phyloP scores from a whole-genome alignment of 2,797 vertebrate genomes.

The Sebastes glaucus region DNA sequence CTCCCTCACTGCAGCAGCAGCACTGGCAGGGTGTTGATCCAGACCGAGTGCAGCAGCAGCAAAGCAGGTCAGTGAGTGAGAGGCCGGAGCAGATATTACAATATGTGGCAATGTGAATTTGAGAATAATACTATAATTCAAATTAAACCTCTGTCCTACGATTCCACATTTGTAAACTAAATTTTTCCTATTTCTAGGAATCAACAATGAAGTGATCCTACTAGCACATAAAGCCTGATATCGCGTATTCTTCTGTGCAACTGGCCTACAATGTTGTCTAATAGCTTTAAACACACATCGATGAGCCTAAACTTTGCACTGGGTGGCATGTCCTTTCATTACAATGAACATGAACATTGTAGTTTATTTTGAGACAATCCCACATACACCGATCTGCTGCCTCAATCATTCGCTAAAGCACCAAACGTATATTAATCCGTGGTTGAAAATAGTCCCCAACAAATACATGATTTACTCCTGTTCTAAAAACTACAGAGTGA shows the following conservation, averaged over 20 bases:
- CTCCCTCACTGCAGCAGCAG: constrained; percentile 47
- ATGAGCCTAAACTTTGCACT: not conserved
- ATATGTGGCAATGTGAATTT: not conserved
- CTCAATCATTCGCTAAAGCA: not conserved
- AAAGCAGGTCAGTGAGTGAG: constrained; percentile 35
- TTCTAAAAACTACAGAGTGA: not conserved
- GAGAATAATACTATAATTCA: constrained; percentile 1
- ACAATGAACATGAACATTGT: not conserved
- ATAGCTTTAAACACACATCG: not conserved
- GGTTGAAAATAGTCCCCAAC: too few species aligned
- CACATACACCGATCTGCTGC: not conserved
- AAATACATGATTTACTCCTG: not conserved
- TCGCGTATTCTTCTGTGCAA: not conserved
- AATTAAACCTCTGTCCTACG: not conserved
- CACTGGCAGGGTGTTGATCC: constrained; percentile 60
- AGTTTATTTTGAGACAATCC: not conserved
- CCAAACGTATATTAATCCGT: not conserved
- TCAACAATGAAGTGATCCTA: not conserved
- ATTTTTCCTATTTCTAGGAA: not conserved
- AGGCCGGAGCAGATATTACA: constrained; percentile 20
- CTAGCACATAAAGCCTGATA: not conserved
- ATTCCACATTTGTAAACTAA: not conserved
- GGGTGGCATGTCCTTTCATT: not conserved
- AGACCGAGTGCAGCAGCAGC: constrained; percentile 29
- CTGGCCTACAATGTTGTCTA: not conserved